Percentiles rank a stretch among this genome's conserved stretches.
phyloP scores from a whole-genome alignment of 64 coral and sea anemone species.

The Porites lutea region DNA sequence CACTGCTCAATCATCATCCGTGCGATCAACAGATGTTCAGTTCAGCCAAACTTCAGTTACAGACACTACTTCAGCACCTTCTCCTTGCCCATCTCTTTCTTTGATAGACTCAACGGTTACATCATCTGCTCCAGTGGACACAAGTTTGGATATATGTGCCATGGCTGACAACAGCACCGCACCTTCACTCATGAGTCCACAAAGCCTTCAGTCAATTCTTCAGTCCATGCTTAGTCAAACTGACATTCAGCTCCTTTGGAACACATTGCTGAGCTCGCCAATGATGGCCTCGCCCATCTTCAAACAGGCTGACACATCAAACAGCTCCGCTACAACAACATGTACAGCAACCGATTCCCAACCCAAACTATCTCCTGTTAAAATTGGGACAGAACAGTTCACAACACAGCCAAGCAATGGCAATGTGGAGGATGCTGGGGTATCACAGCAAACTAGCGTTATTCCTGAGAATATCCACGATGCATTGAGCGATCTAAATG shows the following conservation, averaged over 20 bases:
- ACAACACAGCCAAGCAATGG: not conserved
- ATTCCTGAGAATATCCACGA: conserved; percentile 28
- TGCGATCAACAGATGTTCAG: not conserved
- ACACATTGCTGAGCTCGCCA: conserved; percentile 26
- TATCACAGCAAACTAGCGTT: not conserved
- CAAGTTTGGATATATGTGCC: not conserved
- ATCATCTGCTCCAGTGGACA: conserved; percentile 33
- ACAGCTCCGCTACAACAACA: conserved; percentile 36
- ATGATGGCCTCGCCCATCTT: conserved; percentile 23
- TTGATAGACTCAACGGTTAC: not conserved
- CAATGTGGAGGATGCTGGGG: not conserved
- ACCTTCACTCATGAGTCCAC: conserved; percentile 7
- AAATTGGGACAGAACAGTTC: not conserved
- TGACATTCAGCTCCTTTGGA: conserved; percentile 39
- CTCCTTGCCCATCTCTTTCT: not conserved
- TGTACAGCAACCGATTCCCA: not conserved
- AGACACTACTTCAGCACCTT: not conserved
- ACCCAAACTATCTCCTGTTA: conserved; percentile 2
- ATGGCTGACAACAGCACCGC: not conserved
- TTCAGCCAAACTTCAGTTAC: not conserved
- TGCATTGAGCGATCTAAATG: conserved; percentile 39
- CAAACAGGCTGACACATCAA: conserved; percentile 35
- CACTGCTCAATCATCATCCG: not conserved
- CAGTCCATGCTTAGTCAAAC: conserved; percentile 20
- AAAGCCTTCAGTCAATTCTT: conserved; percentile 28